These are phyloP conservation scores for Cylindroiulus punctatus DNA, from an alignment of 2,888 invertebrate species.

Conservation along the genomic window DNA sequence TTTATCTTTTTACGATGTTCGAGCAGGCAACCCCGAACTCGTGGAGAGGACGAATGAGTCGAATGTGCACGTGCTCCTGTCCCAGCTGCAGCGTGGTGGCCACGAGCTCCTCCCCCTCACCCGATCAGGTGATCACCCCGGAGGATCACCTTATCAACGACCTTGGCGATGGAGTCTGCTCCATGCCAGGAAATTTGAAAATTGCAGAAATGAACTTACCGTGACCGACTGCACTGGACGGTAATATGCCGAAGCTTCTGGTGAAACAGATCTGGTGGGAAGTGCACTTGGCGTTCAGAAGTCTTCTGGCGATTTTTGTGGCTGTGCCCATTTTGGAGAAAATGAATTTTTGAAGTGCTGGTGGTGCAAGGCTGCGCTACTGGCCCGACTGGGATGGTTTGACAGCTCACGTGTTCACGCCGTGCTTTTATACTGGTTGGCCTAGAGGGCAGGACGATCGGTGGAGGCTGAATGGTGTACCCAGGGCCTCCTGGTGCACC, in stretches of 20 bases:
- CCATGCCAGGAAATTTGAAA: background rate
- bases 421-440: too few species aligned
- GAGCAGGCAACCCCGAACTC: too few species aligned
- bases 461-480: too few species aligned
- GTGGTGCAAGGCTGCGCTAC: too few species aligned
- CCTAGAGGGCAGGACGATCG: too few species aligned
- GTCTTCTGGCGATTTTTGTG: background rate
- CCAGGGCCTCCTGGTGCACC: too few species aligned
- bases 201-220: background rate
- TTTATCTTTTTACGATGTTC: background rate
- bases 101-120: background rate
- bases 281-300: background rate
- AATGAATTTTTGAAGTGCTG: background rate
- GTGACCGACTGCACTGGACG: background rate
- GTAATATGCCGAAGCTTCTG: background rate
- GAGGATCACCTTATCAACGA: conserved; percentile 4
- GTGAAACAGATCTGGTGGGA: background rate
- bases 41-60: background rate
- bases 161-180: background rate
- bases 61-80: background rate
- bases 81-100: conserved; percentile 3
- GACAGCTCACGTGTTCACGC: too few species aligned
- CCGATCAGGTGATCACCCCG: background rate
- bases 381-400: too few species aligned
- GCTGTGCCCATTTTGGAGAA: background rate